phyloP scores from a whole-genome alignment of 2,888 invertebrate species.

The Masnerella sp. region DNA sequence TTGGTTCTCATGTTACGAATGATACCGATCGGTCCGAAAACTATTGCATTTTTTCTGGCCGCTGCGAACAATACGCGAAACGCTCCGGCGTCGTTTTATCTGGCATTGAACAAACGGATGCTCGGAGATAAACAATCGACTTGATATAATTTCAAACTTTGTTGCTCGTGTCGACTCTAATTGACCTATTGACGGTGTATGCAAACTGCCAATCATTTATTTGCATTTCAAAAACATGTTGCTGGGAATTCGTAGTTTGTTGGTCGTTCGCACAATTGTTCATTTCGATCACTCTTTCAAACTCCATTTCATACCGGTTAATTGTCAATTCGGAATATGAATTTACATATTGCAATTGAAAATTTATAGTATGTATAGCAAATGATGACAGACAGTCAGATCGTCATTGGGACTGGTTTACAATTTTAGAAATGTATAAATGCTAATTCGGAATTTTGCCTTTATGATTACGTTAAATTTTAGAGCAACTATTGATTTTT shows the following conservation, averaged over 20 bases:
- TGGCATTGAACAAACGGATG: conserved; percentile 27
- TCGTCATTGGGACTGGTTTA: too few species aligned
- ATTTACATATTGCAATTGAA: too few species aligned
- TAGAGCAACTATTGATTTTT: too few species aligned
- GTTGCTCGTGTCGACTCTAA: conserved; percentile 4
- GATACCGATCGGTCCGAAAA: conserved; percentile 16
- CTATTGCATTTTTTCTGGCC: conserved; percentile 2
- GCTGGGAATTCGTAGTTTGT: background rate
- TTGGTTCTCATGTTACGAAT: conserved; percentile 4
- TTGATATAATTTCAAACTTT: conserved; percentile 3
- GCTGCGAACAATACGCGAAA: conserved; percentile 10
- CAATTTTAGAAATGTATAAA: too few species aligned
- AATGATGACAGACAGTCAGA: too few species aligned
- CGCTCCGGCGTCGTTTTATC: background rate
- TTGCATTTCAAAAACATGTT: background rate
- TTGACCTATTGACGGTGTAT: conserved; percentile 1
- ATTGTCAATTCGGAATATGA: too few species aligned
- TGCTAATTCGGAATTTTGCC: too few species aligned
- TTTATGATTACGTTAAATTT: too few species aligned
- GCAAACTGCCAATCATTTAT: conserved; percentile 1
- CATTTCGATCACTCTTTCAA: too few species aligned
- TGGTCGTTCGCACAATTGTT: too few species aligned
- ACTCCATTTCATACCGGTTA: too few species aligned
- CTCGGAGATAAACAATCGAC: conserved; percentile 4
- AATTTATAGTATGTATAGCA: too few species aligned